Evolutionary conservation across 2,888 invertebrate species (phyloP), one percentile per base, ranked within the genome.

Genomic region (Ditylenchus weischeri): DNA sequence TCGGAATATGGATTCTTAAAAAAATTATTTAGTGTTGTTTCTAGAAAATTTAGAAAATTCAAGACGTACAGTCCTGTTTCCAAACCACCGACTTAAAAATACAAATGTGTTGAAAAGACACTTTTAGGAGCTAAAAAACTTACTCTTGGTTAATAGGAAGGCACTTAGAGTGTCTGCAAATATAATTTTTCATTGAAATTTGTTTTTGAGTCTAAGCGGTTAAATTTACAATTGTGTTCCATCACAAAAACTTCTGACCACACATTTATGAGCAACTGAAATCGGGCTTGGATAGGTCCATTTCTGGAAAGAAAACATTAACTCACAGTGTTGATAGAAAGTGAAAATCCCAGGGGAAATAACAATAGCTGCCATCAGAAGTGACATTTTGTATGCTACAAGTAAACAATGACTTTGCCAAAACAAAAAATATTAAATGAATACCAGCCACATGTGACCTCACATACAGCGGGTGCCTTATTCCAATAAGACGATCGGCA

Each of bases 401-500:
- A 54, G 3, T 54, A 23, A 54, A 54, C 43, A 43, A 43, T 43
- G 43, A 15, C 15, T 43, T 43, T 43, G 43, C 43, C 43, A 43
- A 43, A 43, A 29, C 29, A 29, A 11, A 54, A 29, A 54, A 15
- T 23, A 7, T 10, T 54, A 54, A 13, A 54, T 13, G n/a, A 21
- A 59, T 43, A 15, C 65, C 21, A 66, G 69, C 62, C 35, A 75
- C 61, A 47, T 74, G 70, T n/a, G 65, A 68, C 57, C 77, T 65
- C 3, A 77, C 76, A 51, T 79, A 79, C 6, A 81, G 69, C 10
- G 81, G 81, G 60, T 78, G 75, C 47, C 77, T 73, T 59, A 81
- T 81, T 21, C 81, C 81, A 29, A 81, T 71, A 50, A 81, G 69
- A 21, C 81, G 75, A 60, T 81, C 81, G 0, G 77, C 74, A 49